Conservation (phyloP, 2,797 vertebrate species). For the Calcarius lapponicus region DNA sequence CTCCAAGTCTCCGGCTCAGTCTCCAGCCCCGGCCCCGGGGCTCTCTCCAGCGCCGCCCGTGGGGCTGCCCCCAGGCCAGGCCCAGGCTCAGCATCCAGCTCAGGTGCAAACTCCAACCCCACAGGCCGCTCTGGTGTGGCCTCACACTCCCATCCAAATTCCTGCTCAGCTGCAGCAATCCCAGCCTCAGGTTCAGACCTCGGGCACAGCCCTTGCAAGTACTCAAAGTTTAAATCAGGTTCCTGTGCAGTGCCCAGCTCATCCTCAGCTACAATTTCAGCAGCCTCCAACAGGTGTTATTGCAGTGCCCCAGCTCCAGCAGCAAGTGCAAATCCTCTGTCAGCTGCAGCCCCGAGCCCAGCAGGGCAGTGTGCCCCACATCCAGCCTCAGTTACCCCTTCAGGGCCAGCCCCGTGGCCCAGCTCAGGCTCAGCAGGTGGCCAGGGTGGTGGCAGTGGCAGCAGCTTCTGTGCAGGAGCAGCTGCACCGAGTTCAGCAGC, state of each 20-base stretch:
- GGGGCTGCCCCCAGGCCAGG: slow-evolving; percentile 68
- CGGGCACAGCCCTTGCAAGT: slow-evolving; percentile 68
- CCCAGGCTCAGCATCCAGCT: slow-evolving; percentile 78
- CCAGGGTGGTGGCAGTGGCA: slow-evolving; percentile 92
- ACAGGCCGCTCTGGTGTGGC: slow-evolving; percentile 82
- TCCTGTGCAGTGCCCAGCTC: slow-evolving; percentile 74
- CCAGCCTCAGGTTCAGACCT: slow-evolving; percentile 73
- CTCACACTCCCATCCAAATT: slow-evolving; percentile 82
- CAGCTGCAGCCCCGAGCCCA: slow-evolving; percentile 86
- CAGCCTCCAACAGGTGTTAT: slow-evolving; percentile 83
- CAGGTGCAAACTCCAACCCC: slow-evolving; percentile 86
- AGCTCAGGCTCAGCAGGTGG: slow-evolving; percentile 87
- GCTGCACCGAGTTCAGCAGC: slow-evolving; percentile 93
- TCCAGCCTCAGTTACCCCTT: slow-evolving; percentile 89
- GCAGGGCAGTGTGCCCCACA: slow-evolving; percentile 84
- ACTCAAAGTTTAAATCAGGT: slow-evolving; percentile 77
- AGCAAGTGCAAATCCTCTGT: slow-evolving; percentile 88
- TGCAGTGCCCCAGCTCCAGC: slow-evolving; percentile 87
- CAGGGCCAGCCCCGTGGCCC: slow-evolving; percentile 85
- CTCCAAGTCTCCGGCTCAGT: slow-evolving; percentile 66
- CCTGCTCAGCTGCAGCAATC: slow-evolving; percentile 76
- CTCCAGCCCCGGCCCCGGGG: slow-evolving; percentile 68
- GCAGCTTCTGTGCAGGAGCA: slow-evolving; percentile 94
- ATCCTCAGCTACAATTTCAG: slow-evolving; percentile 83
- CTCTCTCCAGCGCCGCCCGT: slow-evolving; percentile 66